These are phyloP conservation scores for Archilochus colubris DNA, from an alignment of 2,113 vertebrate species.

Conservation along the genomic window DNA sequence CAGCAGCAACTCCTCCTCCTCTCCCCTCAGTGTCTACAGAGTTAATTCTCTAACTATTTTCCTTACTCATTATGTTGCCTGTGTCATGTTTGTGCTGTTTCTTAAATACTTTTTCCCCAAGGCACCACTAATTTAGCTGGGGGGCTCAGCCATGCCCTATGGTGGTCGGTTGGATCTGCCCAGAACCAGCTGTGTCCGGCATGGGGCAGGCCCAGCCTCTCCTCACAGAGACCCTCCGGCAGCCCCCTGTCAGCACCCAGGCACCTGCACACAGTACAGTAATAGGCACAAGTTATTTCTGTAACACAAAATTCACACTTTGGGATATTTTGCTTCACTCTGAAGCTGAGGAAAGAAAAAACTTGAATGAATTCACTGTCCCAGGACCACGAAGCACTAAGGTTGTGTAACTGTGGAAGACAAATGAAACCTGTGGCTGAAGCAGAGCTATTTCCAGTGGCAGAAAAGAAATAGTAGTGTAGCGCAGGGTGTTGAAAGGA, in stretches of 20 bases:
- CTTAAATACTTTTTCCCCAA: fast-evolving
- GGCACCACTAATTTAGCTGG: fast-evolving
- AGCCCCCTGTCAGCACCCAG: fast-evolving
- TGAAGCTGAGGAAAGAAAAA: background rate
- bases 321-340: background rate
- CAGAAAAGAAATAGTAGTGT: background rate
- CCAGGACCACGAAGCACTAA: background rate
- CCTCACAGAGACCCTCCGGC: background rate
- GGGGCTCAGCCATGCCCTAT: fast-evolving
- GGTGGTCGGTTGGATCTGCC: fast-evolving
- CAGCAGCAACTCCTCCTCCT: background rate
- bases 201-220: background rate
- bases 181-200: fast-evolving
- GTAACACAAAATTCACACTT: background rate
- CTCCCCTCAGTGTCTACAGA: background rate
- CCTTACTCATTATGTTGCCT: background rate
- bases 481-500: background rate
- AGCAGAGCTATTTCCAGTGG: background rate
- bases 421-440: background rate
- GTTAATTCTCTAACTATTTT: background rate
- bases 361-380: background rate
- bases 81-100: background rate
- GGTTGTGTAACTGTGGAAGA: background rate
- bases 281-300: background rate
- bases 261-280: fast-evolving